phyloP scores from a whole-genome alignment of 2,888 invertebrate genomes.

The Pollenia griseotomentosa region DNA sequence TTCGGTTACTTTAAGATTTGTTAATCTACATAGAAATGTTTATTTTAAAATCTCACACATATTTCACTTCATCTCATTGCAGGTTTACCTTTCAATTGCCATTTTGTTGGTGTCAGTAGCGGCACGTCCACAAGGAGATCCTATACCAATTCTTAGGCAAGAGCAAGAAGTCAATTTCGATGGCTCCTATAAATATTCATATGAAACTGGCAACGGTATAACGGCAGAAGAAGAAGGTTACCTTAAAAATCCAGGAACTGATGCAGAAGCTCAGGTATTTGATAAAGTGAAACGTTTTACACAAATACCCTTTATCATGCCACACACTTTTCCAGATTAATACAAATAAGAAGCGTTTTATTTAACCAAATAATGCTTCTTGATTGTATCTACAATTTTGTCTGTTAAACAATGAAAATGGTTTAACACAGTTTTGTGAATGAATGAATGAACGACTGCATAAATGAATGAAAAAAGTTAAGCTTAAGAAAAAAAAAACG shows the following conservation, averaged over 20 bases:
- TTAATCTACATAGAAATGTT: not conserved
- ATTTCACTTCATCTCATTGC: not conserved
- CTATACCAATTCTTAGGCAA: slow-evolving; percentile 88
- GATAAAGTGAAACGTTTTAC: not conserved
- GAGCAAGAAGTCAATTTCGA: slow-evolving; percentile 89
- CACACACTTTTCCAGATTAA: not conserved
- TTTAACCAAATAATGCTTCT: not conserved
- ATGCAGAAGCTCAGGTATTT: slow-evolving; percentile 85
- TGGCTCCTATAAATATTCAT: slow-evolving; percentile 86
- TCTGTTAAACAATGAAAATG: slow-evolving; percentile 1
- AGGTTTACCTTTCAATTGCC: slow-evolving; percentile 69
- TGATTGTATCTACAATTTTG: not conserved
- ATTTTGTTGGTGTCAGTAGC: slow-evolving; percentile 72
- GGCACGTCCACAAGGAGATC: slow-evolving; percentile 84
- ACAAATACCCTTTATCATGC: too few species aligned
- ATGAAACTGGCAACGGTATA: slow-evolving; percentile 87
- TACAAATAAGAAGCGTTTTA: slow-evolving; percentile 16
- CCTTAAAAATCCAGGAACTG: slow-evolving; percentile 86
- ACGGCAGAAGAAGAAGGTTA: slow-evolving; percentile 86
- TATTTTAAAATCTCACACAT: not conserved
- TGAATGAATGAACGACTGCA: not conserved
- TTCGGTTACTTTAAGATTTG: too few species aligned
- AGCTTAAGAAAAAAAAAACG: not conserved
- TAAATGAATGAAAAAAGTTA: slow-evolving; percentile 30
- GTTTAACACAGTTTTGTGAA: slow-evolving; percentile 14